Evolutionary conservation across 2,113 vertebrate genomes (phyloP), one percentile per base, ranked within the genome.

Genomic region (Otocyon megalotis): DNA sequence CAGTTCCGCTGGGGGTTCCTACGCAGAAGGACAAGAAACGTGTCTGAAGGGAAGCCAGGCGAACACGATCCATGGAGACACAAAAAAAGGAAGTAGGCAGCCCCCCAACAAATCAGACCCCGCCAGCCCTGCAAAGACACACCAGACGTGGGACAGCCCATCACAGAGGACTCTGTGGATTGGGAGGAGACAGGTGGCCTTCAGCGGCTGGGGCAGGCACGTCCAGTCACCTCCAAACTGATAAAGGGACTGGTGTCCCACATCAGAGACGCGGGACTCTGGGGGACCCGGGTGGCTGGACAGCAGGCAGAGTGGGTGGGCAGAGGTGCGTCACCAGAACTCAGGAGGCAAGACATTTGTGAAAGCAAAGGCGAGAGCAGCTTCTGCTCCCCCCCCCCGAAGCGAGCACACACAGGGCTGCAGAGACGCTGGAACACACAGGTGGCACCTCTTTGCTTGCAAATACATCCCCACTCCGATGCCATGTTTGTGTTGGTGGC

Each of bases 21-120:
- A 0, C 0, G 0, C 0, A n/a, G 62, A 17, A 32, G 3, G 87
- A 1, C 4, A 2, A 48, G 10, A 15, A 12, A 1, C 0, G 1
- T 8, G 1, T 19, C 0, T 7, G 67, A 43, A 24, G 60, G 32
- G 32, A 3, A 26, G 71, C 15, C 4, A 24, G 30, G n/a, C 0
- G 3, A 20, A 22, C 35, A 6, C n/a, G 4, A 11, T 3, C 84
- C 37, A 13, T 0, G 0, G 15, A 4, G 54, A 43, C 5, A 22
- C 0, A 0, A 15, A 2, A 15, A 2, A 19, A 16, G 0, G 5
- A 54, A 26, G 28, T 2, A 20, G 10, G n/a, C 1, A 0, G 16
- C 11, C 14, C 35, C 1, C 15, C 16, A 15, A 4, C 28, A 43
- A 6, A 54, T 5, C 72, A 74, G 32, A 12, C 0, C 0, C 43